These are phyloP conservation scores for Drosophila neoperkinsi DNA, from an alignment of 2,888 invertebrate species.

Conservation along the genomic window DNA sequence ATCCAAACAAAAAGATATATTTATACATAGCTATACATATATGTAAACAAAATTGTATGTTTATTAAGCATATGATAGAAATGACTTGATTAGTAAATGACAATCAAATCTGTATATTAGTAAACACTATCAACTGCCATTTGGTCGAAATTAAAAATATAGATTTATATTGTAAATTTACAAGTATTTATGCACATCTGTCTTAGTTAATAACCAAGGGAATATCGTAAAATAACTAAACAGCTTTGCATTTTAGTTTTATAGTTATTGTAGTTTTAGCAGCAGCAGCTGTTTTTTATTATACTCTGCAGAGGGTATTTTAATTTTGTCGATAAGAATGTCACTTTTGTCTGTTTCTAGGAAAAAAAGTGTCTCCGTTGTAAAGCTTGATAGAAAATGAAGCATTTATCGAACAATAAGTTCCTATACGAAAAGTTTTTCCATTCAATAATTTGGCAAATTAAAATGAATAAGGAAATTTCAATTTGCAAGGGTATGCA, in stretches of 20 bases:
- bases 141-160: neutral
- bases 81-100: neutral
- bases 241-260: conserved; percentile 47
- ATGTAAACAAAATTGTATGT: neutral
- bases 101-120: neutral
- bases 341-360: neutral
- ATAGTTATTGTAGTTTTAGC: conserved; percentile 6
- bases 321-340: neutral
- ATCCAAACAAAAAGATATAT: neutral
- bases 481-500: neutral
- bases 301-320: neutral
- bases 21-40: neutral
- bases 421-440: neutral
- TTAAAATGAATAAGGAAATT: neutral
- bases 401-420: neutral
- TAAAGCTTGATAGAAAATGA: neutral
- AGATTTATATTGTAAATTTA: neutral
- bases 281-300: conserved; percentile 35
- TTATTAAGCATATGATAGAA: neutral
- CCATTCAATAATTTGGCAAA: neutral
- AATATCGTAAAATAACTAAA: conserved; percentile 42
- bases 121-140: neutral
- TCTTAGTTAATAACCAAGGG: conserved; percentile 4
- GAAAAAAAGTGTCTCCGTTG: neutral
- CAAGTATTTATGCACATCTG: neutral